These are phyloP conservation scores for Zosterops borbonicus DNA, from an alignment of 2,113 vertebrate species.

Conservation along the genomic window DNA sequence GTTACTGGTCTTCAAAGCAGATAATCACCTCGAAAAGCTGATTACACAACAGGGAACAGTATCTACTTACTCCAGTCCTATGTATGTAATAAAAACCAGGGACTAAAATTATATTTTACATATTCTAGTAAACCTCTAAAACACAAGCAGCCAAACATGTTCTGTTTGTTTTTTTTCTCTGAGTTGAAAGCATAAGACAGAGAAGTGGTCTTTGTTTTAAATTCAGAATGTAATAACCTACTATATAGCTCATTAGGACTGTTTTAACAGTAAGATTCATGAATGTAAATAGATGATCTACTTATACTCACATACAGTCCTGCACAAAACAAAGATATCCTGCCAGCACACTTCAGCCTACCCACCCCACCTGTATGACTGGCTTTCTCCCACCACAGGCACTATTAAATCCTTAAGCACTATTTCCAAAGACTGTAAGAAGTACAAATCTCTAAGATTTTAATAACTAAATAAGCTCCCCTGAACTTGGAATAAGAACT, in stretches of 20 bases:
- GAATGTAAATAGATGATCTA: not conserved
- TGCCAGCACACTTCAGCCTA: not conserved
- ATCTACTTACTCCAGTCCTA: not conserved
- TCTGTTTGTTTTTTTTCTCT: too few species aligned
- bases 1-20: not conserved
- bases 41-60: not conserved
- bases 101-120: not conserved
- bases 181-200: not conserved
- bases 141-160: not conserved
- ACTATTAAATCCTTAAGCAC: constrained; percentile 16
- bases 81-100: not conserved
- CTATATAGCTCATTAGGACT: not conserved
- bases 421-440: not conserved
- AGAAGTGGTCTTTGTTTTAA: not conserved
- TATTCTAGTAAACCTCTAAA: not conserved
- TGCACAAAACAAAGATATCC: not conserved
- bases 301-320: not conserved
- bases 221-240: not conserved
- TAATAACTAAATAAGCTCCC: constrained; percentile 2
- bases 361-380: not conserved
- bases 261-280: not conserved
- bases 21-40: not conserved
- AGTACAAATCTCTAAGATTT: not conserved
- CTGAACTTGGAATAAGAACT: not conserved
- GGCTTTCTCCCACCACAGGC: not conserved